Percentiles rank a stretch among this genome's conserved stretches.
Evolutionary conservation across 2,888 invertebrate species (phyloP).

Genomic region (Dryomyza anilis): DNA sequence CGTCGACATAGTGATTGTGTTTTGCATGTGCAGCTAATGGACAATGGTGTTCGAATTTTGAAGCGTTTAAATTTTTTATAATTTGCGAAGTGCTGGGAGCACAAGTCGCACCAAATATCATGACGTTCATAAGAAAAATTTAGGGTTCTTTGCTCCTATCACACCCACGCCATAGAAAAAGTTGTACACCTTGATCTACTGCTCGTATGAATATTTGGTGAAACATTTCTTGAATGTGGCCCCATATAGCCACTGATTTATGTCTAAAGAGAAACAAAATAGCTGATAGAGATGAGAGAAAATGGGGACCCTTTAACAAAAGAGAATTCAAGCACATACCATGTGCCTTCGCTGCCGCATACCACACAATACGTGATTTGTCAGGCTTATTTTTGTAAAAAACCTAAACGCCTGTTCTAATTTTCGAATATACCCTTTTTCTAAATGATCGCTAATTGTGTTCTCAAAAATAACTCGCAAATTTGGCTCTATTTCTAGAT

Average conservation of each 20-base stretch:
- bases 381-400: constrained; percentile 20
- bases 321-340: constrained; percentile 23
- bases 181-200: constrained; percentile 43
- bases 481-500: neutral
- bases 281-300: constrained; percentile 20
- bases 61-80: constrained; percentile 30
- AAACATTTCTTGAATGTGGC: constrained; percentile 44
- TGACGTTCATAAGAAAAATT: constrained; percentile 33
- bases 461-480: neutral
- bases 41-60: constrained; percentile 15
- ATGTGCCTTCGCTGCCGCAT: constrained; percentile 25
- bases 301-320: constrained; percentile 25
- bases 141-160: constrained; percentile 6
- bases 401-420: constrained; percentile 13
- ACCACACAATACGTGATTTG: constrained; percentile 24
- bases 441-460: constrained; percentile 5
- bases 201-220: constrained; percentile 37
- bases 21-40: constrained; percentile 23
- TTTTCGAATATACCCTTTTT: constrained; percentile 11
- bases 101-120: constrained; percentile 38
- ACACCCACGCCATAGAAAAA: constrained; percentile 43
- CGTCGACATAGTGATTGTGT: constrained; percentile 39
- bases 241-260: constrained; percentile 35
- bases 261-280: constrained; percentile 21
- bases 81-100: constrained; percentile 34